phyloP scores from a whole-genome alignment of 2,797 vertebrate species.

The Protosalanx chinensis region DNA sequence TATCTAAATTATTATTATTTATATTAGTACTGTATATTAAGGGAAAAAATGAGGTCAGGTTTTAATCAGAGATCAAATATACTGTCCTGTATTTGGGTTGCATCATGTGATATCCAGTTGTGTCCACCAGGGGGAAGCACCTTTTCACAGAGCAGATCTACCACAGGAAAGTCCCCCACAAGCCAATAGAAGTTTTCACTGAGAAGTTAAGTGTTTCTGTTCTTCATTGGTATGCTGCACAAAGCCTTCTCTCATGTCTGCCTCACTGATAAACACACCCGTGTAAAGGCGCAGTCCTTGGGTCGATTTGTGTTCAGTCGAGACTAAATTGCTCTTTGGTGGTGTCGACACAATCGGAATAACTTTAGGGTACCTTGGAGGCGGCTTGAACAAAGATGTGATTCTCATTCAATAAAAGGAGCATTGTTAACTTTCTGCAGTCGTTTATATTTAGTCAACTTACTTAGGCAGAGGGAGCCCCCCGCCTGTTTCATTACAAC shows the following conservation, averaged over 20 bases:
- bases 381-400: too few species aligned
- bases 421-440: too few species aligned
- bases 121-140: not conserved
- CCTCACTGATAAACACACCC: too few species aligned
- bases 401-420: too few species aligned
- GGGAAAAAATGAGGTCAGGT: not conserved
- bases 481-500: not conserved
- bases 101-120: not conserved
- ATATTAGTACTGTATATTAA: not conserved
- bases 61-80: not conserved
- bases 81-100: not conserved
- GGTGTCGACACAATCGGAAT: not conserved
- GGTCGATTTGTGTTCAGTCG: not conserved
- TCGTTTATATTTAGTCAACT: too few species aligned
- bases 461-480: too few species aligned
- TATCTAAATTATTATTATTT: too few species aligned
- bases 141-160: not conserved
- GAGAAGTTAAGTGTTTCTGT: not conserved
- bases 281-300: too few species aligned
- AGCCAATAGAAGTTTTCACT: not conserved
- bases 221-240: not conserved
- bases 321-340: not conserved
- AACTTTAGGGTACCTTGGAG: too few species aligned
- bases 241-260: not conserved
- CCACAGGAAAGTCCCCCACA: not conserved